Evolutionary conservation across 2,888 invertebrate species (phyloP), one percentile per base, ranked within the genome.

Genomic region (Coremacera marginata): DNA sequence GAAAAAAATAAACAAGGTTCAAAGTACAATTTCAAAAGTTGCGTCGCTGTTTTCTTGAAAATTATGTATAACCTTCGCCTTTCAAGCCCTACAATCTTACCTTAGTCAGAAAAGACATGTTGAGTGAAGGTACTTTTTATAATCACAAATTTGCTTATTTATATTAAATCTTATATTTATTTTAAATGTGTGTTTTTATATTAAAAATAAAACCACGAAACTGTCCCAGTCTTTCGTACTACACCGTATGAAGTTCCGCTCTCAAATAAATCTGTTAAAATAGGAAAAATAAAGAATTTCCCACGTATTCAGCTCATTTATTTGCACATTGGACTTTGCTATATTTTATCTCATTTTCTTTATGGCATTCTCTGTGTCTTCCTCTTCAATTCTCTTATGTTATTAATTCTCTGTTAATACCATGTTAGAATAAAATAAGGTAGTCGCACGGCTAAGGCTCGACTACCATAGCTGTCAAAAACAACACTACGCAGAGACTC

Each of bases 61-160:
- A 25, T 7, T 8, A 19, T 60, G 44, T 44, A 44, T 44, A 1
- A 44, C 44, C 14, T 44, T 11, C 11, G 14, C 7, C 37, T 37
- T 37, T 37, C 8, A 44, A 14, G 44, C 2, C 14, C 11, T 7
- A 44, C 44, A 11, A 55, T 70, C 82, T 80, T 80, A 85, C 86
- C 84, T 86, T 86, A 78, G 86, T 86, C 55, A 86, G 80, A 80
- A 86, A 86, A 70, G 86, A 85, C 86, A 86, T 81, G 37, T 79
- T 80, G 63, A 25, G 37, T 67, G 16, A 25, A 37, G 25, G 27
- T 27, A 8, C 14, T 44, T 44, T 60, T 27, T 19, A 60, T 8
- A 60, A 60, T 25, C 60, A 25, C 19, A 34, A 34, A 37, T 37
- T 4, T 22, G 7, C 16, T 27, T 34, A 11, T 11, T 27, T 37